Evolutionary conservation across 2,888 invertebrate species (phyloP).

Genomic region (Perizoma affinitatum): DNA sequence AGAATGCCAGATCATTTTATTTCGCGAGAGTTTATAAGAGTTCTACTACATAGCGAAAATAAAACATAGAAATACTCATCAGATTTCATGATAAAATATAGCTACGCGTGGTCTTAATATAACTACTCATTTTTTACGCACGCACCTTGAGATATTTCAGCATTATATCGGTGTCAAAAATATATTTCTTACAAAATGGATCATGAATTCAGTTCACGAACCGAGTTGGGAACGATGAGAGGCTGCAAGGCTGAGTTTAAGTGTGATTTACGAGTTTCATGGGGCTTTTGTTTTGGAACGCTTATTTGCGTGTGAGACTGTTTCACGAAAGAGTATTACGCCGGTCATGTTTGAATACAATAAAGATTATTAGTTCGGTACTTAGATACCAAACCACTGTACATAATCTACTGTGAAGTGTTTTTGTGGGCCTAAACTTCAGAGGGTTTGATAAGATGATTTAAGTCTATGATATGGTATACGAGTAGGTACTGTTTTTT

Average conservation of each 20-base stretch:
- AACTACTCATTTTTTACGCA: too few relatives aligned
- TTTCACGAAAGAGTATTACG: not conserved
- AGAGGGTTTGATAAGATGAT: too few relatives aligned
- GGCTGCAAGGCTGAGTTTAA: constrained; percentile 67
- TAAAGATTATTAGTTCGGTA: too few relatives aligned
- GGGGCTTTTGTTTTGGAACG: constrained; percentile 60
- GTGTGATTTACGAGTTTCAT: constrained; percentile 77
- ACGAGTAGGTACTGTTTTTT: too few relatives aligned
- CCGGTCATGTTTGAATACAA: not conserved
- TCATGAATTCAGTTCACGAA: constrained; percentile 74
- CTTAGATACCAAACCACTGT: too few relatives aligned
- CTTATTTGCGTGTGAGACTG: constrained; percentile 57
- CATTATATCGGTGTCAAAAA: constrained; percentile 34
- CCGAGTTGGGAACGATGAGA: constrained; percentile 51
- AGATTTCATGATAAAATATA: too few relatives aligned
- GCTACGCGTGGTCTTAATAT: too few relatives aligned
- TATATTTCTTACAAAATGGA: constrained; percentile 45
- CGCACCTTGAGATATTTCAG: constrained; percentile 15
- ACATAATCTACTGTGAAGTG: too few relatives aligned
- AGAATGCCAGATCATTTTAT: not conserved
- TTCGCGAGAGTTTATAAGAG: not conserved
- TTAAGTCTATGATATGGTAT: too few relatives aligned
- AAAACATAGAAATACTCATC: too few relatives aligned
- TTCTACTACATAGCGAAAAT: not conserved
- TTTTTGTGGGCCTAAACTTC: too few relatives aligned